Evolutionary conservation across 2,113 vertebrate species (phyloP).

Genomic region (Bolborhynchus lineola): DNA sequence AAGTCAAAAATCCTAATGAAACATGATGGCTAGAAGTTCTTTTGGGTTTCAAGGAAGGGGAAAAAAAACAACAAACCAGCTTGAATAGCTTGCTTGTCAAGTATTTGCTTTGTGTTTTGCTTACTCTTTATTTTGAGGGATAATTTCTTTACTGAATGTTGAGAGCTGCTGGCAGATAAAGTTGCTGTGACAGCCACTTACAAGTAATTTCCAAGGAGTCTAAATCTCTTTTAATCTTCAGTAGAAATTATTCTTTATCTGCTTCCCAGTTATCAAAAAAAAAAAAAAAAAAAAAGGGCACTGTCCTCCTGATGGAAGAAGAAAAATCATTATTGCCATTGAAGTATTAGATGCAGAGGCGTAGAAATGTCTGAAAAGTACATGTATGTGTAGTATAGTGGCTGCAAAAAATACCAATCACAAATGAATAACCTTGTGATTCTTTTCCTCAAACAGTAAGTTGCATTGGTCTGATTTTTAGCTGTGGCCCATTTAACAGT

Average conservation of each 20-base stretch:
- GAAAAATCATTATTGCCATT: not conserved
- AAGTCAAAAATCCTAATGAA: not conserved
- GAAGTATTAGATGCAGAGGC: not conserved
- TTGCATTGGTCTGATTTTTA: not conserved
- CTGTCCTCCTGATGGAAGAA: not conserved
- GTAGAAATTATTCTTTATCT: not conserved
- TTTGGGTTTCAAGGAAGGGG: not conserved
- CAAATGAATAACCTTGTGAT: not conserved
- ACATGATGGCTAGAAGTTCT: not conserved
- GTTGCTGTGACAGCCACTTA: not conserved
- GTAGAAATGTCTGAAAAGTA: not conserved
- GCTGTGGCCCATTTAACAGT: not conserved
- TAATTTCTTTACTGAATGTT: not conserved
- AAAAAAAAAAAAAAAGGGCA: not conserved
- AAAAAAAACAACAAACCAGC: not conserved
- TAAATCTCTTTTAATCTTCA: not conserved
- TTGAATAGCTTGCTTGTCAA: not conserved
- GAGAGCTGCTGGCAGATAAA: not conserved
- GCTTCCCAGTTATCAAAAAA: not conserved
- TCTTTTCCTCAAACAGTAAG: not conserved
- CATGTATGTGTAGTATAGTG: not conserved
- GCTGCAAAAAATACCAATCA: not conserved
- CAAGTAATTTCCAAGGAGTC: not conserved
- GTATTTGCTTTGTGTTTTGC: not conserved
- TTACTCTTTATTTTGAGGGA: not conserved